phyloP scores from a whole-genome alignment of 2,888 invertebrate genomes.

The Mycalesis mineus region DNA sequence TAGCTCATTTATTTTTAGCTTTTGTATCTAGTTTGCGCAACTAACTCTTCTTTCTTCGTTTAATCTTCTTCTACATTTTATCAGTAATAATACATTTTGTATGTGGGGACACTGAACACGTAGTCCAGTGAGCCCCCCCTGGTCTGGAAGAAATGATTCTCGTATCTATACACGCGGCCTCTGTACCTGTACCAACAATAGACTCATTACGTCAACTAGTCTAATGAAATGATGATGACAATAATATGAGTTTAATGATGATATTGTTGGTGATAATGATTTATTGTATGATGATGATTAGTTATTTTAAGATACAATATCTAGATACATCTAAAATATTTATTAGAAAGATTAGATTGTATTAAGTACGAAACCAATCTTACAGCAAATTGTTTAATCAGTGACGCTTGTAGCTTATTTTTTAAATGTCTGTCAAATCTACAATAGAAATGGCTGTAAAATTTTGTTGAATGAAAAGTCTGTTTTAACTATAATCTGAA shows the following conservation, averaged over 20 bases:
- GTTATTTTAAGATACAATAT: neutral
- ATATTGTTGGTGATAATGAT: conserved; percentile 24
- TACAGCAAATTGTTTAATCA: too few species aligned
- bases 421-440: too few species aligned
- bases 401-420: too few species aligned
- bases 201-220: conserved; percentile 43
- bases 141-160: conserved; percentile 77
- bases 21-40: too few species aligned
- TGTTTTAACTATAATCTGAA: too few species aligned
- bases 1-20: neutral
- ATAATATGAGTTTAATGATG: conserved; percentile 39
- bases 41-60: conserved; percentile 32
- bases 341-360: too few species aligned
- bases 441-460: too few species aligned
- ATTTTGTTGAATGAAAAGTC: too few species aligned
- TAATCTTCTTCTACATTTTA: conserved; percentile 36
- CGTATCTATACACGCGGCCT: conserved; percentile 75
- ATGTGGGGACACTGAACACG: conserved; percentile 74
- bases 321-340: too few species aligned
- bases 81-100: conserved; percentile 75
- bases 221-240: conserved; percentile 26
- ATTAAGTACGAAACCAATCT: too few species aligned
- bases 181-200: conserved; percentile 76
- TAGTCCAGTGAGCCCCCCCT: conserved; percentile 71
- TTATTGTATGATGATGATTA: conserved; percentile 19